phyloP scores from a whole-genome alignment of 2,888 invertebrate species.

The Eupithecia subfuscata region DNA sequence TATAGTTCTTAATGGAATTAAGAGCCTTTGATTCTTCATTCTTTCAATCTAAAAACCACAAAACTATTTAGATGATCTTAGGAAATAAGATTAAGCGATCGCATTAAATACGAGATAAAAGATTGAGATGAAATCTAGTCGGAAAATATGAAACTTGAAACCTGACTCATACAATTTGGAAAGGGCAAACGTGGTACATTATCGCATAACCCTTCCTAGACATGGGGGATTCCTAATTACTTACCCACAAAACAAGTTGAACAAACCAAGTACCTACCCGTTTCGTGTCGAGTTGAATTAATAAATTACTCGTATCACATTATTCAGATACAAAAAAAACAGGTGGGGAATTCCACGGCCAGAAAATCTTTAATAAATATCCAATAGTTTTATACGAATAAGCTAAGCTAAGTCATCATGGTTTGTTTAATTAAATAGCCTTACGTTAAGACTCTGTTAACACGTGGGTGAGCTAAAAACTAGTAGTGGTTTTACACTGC shows the following conservation, averaged over 20 bases:
- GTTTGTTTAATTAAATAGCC: too few species aligned
- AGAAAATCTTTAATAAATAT: neutral
- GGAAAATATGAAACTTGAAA: neutral
- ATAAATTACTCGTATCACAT: neutral
- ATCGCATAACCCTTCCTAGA: neutral
- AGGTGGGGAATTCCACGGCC: neutral
- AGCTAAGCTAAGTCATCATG: too few species aligned
- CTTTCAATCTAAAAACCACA: too few species aligned
- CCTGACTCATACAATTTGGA: neutral
- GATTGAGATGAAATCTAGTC: neutral
- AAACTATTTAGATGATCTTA: too few species aligned
- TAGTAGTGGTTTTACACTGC: too few species aligned
- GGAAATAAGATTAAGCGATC: neutral
- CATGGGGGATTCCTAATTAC: constrained; percentile 9
- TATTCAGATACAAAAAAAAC: neutral
- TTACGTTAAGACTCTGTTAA: too few species aligned
- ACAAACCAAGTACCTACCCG: neutral
- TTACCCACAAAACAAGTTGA: neutral
- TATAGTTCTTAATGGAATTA: too few species aligned
- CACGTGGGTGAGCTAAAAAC: too few species aligned
- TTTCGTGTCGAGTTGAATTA: neutral
- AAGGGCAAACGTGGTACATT: neutral
- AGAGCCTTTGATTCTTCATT: too few species aligned
- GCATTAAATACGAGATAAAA: neutral
- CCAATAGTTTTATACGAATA: neutral